phyloP scores from a whole-genome alignment of 2,888 invertebrate genomes.

The Tupiocoris notatus region DNA sequence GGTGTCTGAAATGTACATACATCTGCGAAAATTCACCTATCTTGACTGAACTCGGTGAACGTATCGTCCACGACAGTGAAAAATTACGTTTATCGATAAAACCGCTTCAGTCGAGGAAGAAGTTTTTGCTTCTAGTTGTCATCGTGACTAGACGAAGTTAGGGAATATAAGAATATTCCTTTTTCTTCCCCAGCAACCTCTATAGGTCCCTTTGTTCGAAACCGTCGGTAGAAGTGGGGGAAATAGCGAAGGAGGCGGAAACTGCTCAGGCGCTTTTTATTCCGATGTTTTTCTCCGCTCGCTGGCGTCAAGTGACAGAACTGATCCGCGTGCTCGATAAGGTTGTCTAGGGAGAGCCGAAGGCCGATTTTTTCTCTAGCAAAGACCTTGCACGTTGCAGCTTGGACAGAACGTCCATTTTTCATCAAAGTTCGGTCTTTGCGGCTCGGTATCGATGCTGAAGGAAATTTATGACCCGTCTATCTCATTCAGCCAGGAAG shows the following conservation, averaged over 20 bases:
- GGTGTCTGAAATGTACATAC: too few relatives aligned
- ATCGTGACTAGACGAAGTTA: neutral
- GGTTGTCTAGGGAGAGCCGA: neutral
- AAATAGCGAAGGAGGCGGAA: neutral
- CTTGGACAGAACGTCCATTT: neutral
- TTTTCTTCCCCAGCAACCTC: neutral
- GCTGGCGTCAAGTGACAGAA: conserved; percentile 19
- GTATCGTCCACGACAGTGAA: too few relatives aligned
- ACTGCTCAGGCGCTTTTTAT: neutral
- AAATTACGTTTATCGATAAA: too few relatives aligned
- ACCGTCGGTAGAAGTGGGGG: neutral
- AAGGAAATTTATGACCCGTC: neutral
- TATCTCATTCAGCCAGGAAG: neutral
- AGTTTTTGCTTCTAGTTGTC: neutral
- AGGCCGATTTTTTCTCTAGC: neutral
- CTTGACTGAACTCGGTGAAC: too few relatives aligned
- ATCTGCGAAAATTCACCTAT: too few relatives aligned
- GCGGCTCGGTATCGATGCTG: neutral
- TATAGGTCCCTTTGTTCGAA: neutral
- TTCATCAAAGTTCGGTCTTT: neutral
- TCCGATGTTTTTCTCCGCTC: conserved; percentile 6
- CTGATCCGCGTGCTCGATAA: neutral
- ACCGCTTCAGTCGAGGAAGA: neutral
- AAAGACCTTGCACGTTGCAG: neutral
- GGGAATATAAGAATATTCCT: neutral